Percentiles rank a stretch among this genome's conserved stretches.
phyloP scores from a whole-genome alignment of 2,113 vertebrate species.

The Varanus salvator region DNA sequence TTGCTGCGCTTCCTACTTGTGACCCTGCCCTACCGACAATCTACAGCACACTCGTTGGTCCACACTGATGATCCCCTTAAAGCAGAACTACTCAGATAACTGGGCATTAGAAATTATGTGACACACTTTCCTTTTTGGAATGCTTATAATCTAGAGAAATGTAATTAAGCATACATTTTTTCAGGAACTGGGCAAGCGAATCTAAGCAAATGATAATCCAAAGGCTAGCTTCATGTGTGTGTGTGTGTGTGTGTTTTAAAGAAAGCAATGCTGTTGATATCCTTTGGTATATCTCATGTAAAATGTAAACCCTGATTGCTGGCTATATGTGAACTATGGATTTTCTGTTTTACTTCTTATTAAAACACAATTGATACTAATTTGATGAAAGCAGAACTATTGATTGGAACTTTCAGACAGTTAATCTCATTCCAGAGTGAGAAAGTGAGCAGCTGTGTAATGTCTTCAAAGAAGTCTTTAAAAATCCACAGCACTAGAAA shows the following conservation, averaged over 20 bases:
- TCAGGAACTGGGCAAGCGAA: neutral
- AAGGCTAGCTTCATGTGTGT: neutral
- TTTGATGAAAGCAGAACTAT: conserved; percentile 41
- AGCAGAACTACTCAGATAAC: neutral
- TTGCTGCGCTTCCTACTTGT: neutral
- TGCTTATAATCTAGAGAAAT: neutral
- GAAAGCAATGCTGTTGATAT: conserved; percentile 16
- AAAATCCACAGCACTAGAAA: neutral
- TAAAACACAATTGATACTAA: conserved; percentile 40
- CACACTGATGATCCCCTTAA: neutral
- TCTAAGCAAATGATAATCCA: neutral
- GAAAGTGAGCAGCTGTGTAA: neutral
- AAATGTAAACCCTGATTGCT: conserved; percentile 15
- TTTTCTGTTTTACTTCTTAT: conserved; percentile 43
- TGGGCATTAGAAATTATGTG: neutral
- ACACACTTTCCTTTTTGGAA: neutral
- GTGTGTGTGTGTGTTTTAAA: conserved; percentile 7
- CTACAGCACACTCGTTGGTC: neutral
- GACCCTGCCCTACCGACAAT: neutral
- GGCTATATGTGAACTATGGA: conserved; percentile 15
- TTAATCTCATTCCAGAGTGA: conserved; percentile 13
- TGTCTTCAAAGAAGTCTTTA: neutral
- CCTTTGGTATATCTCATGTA: conserved; percentile 10
- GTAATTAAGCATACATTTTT: accelerated
- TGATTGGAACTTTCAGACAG: conserved; percentile 20